Evolutionary conservation across 2,888 invertebrate genomes (phyloP), one percentile per base, ranked within the genome.

Genomic region (Adela reaumurella): DNA sequence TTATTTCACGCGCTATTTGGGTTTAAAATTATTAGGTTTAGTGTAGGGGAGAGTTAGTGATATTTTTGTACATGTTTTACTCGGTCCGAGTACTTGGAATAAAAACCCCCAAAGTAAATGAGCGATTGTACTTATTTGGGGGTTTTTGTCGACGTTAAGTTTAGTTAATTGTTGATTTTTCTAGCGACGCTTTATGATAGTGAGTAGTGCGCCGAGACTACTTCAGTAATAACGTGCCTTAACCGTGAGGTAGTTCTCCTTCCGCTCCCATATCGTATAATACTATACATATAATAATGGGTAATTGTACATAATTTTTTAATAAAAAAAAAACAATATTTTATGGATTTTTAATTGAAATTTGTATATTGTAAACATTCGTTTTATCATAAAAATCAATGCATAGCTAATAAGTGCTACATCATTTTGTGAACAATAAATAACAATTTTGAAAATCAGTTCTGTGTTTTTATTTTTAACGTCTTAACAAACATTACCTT

Each of bases 361-460:
- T 71, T 77, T 79, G 79, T 80, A 79, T 77, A 80, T 80, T 79
- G 79, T 80, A 80, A 73, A 80, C 76, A 77, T 70, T 76, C 56
- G 57, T 73, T 72, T 74, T 76, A 74, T 78, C 70, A 71, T 78
- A 74, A 70, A n/a, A 71, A 78, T 72, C 76, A 77, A 78, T 76
- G 73, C 70, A 68, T 78, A 78, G 71, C 62, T 70, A 62, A 60
- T 77, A 77, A 76, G 76, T 69, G 74, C 74, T 77, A 76, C 70
- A 76, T 43, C 19, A 16, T 77, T 76, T 50, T 74, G 70, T 71
- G 71, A 70, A 74, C 74, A 76, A 77, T 74, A 77, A 77, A 77
- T 74, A 76, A 73, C 72, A 73, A n/a, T 70, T 71, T 65, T 64
- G 70, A 71, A 67, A 62, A 53, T 19, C 18, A 35, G 51, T 54